A percentile compares a stretch with the other conserved stretches of the same genome.
Evolutionary conservation across 1,140 invertebrate species (phyloP).

Genomic region (Chrysomallon squamiferum): DNA sequence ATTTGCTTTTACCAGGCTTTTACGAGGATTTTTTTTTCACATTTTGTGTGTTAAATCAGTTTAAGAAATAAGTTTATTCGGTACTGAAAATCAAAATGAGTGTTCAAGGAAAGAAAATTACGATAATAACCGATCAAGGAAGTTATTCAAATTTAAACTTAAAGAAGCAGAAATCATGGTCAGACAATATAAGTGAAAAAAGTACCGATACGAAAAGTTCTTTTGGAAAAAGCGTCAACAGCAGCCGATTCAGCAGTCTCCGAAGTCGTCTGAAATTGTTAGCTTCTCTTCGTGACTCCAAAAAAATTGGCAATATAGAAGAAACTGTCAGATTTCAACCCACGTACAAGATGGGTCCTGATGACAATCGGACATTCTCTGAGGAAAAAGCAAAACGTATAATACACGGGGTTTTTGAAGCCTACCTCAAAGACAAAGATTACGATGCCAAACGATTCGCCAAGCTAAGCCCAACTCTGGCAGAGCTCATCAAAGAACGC

Average conservation of each 20-base stretch:
- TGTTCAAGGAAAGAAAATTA: too few species aligned
- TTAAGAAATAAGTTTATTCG: too few species aligned
- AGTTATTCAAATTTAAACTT: too few species aligned
- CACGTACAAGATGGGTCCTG: conserved; percentile 37
- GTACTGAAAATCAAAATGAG: too few species aligned
- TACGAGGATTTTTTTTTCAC: too few species aligned
- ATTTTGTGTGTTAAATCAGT: too few species aligned
- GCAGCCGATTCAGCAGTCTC: conserved; percentile 13
- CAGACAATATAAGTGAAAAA: conserved; percentile 22
- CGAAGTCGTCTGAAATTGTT: conserved; percentile 20
- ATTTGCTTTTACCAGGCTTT: too few species aligned
- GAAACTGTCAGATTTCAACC: conserved; percentile 27
- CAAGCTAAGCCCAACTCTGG: conserved; percentile 32
- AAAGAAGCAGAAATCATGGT: not conserved
- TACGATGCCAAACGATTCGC: conserved; percentile 37
- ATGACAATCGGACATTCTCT: conserved; percentile 24
- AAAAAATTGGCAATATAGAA: not conserved
- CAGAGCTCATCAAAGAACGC: conserved; percentile 42
- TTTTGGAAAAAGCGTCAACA: conserved; percentile 13
- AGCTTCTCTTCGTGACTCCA: not conserved
- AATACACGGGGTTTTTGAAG: conserved; percentile 27
- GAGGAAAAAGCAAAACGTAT: conserved; percentile 29
- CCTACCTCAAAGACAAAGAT: conserved; percentile 26
- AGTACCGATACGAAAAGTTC: conserved; percentile 10
- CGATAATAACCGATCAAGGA: too few species aligned